A percentile compares a stretch with the other conserved stretches of the same genome.
These are phyloP conservation scores for Brachynemurus nebulosus DNA, from an alignment of 2,888 invertebrate species.

Conservation along the genomic window DNA sequence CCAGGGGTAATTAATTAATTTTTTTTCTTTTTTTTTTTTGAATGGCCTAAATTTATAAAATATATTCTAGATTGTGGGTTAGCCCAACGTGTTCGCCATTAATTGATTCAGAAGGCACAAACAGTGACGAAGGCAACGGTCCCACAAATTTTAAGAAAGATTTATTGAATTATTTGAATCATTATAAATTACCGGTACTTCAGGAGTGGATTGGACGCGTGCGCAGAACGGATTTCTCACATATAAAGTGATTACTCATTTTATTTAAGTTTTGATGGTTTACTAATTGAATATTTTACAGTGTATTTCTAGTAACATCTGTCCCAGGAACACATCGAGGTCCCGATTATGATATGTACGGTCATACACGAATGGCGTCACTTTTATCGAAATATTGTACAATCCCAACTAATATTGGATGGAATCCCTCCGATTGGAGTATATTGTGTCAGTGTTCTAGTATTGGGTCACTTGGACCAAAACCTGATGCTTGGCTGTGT, in stretches of 20 bases:
- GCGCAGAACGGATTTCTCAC: constrained; percentile 65
- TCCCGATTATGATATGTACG: constrained; percentile 23
- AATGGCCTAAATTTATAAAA: no score
- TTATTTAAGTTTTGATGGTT: background rate
- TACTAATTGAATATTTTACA: constrained; percentile 27
- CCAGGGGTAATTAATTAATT: constrained; percentile 51
- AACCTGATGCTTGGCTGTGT: constrained; percentile 56
- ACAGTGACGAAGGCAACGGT: constrained; percentile 55
- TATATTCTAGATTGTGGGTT: constrained; percentile 60
- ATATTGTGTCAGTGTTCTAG: constrained; percentile 82
- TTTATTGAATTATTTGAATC: constrained; percentile 58
- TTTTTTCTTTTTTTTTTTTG: constrained; percentile 7
- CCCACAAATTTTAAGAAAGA: constrained; percentile 69
- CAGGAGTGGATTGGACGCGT: constrained; percentile 61
- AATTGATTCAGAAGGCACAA: constrained; percentile 34
- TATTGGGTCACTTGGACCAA: constrained; percentile 71
- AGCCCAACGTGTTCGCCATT: constrained; percentile 64
- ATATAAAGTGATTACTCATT: constrained; percentile 50
- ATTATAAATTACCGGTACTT: constrained; percentile 55
- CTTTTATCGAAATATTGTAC: constrained; percentile 51
- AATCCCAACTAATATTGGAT: constrained; percentile 31
- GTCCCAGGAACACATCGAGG: constrained; percentile 70
- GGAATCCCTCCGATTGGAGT: constrained; percentile 43
- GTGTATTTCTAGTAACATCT: constrained; percentile 75
- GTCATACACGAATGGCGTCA: constrained; percentile 32